phyloP scores from a whole-genome alignment of 2,797 vertebrate species.

The Crenuchus spilurus region DNA sequence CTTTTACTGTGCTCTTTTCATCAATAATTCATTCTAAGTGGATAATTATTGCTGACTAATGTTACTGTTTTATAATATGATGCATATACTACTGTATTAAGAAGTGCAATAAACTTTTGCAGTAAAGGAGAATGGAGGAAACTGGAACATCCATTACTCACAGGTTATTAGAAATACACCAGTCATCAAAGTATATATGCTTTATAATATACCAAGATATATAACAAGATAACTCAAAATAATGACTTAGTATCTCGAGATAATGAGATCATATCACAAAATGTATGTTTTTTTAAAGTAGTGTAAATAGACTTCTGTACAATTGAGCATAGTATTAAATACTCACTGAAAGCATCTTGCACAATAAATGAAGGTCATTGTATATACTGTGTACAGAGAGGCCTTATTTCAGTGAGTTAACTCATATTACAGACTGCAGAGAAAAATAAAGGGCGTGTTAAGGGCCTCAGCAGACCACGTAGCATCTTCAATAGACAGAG shows the following conservation, averaged over 20 bases:
- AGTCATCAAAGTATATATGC: too few species aligned
- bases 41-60: neutral
- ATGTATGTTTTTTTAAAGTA: too few species aligned
- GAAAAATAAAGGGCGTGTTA: constrained; percentile 31
- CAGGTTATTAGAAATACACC: too few species aligned
- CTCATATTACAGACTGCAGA: constrained; percentile 2
- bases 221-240: too few species aligned
- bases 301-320: too few species aligned
- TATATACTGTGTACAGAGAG: neutral
- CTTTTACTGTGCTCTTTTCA: neutral
- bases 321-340: neutral
- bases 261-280: too few species aligned
- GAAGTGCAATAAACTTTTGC: neutral
- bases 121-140: neutral
- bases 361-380: neutral
- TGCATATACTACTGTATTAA: neutral
- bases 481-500: constrained; percentile 5
- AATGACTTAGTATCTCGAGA: too few species aligned
- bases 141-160: too few species aligned
- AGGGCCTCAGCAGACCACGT: constrained; percentile 23
- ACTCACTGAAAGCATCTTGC: neutral
- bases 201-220: too few species aligned
- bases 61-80: neutral
- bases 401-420: neutral
- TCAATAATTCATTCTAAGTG: neutral